Evolutionary conservation across 1,140 invertebrate genomes (phyloP).

Genomic region (Lepidurus apus): DNA sequence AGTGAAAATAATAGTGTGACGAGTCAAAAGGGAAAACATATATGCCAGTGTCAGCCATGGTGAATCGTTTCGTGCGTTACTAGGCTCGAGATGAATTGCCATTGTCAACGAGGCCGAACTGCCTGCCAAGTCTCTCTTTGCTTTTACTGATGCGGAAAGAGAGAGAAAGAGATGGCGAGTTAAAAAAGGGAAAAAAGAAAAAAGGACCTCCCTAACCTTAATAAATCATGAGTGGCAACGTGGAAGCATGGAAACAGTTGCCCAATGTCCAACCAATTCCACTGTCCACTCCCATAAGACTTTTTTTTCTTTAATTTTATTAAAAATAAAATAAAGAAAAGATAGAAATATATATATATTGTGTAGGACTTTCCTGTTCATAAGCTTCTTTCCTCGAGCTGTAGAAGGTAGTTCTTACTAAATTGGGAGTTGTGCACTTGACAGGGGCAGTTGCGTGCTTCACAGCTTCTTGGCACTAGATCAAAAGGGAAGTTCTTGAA

Average conservation of each 20-base stretch:
- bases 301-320: not conserved
- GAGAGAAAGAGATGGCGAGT: not conserved
- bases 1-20: not conserved
- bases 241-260: slow-evolving; percentile 14
- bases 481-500: slow-evolving; percentile 9
- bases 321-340: not conserved
- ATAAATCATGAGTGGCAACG: slow-evolving; percentile 14
- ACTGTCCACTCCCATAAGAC: not conserved
- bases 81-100: not conserved
- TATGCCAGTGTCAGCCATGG: not conserved
- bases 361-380: not conserved
- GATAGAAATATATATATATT: too few relatives aligned
- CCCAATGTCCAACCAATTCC: not conserved
- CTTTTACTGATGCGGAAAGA: not conserved
- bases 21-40: not conserved
- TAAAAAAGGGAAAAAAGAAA: not conserved
- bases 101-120: not conserved
- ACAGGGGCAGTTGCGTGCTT: not conserved
- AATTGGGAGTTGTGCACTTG: slow-evolving; percentile 13
- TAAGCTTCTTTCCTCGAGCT: not conserved
- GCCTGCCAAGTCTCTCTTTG: not conserved
- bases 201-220: not conserved
- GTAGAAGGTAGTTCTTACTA: not conserved
- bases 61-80: not conserved
- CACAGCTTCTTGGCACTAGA: not conserved